Percentiles rank a stretch among this genome's conserved stretches.
Conservation (phyloP, 2,888 invertebrate species). For the Chaitophorus viminalis region DNA sequence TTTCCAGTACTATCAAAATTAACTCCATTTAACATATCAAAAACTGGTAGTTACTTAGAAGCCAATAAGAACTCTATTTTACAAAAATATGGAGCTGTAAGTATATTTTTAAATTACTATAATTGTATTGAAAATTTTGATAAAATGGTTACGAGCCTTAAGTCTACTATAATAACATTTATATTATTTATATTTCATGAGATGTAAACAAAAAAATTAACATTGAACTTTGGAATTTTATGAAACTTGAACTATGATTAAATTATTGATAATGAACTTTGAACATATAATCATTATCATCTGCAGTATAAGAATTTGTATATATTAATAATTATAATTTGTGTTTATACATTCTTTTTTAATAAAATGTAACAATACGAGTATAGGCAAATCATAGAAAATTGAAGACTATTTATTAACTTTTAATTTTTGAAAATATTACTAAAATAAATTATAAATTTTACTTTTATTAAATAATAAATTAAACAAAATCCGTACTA, state of each 20-base stretch:
- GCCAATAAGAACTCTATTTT: slow-evolving; percentile 43
- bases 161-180: not conserved
- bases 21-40: slow-evolving; percentile 50
- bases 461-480: no score
- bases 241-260: slow-evolving; percentile 1
- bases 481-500: no score
- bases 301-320: not conserved
- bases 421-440: not conserved
- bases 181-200: not conserved
- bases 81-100: slow-evolving; percentile 57
- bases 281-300: not conserved
- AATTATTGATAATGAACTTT: not conserved
- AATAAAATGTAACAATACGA: no score
- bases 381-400: not conserved
- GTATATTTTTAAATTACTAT: not conserved
- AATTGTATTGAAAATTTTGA: not conserved
- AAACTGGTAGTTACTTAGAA: slow-evolving; percentile 48
- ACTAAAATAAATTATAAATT: no score
- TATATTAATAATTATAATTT: not conserved
- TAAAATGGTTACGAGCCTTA: not conserved
- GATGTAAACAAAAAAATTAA: not conserved
- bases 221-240: not conserved
- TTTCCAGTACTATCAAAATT: slow-evolving; percentile 53
- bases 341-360: not conserved
- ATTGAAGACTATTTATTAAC: not conserved